Percentiles rank a stretch among this genome's conserved stretches.
Evolutionary conservation across 2,113 vertebrate species (phyloP).

Genomic region (Cryptomyrus ogoouensis): DNA sequence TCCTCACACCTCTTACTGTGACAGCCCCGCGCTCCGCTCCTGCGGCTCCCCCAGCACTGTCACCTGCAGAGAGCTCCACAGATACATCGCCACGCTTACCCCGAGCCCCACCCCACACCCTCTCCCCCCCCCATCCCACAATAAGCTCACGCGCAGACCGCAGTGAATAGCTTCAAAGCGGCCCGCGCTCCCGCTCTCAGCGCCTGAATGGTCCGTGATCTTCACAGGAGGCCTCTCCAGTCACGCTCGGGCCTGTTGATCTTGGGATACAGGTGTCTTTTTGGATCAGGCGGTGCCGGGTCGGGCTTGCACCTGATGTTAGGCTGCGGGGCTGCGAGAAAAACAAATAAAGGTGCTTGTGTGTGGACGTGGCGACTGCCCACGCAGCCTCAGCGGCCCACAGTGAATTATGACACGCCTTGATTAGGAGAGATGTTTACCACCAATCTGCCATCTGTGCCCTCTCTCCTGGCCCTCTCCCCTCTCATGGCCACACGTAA

Average conservation of each 20-base stretch:
- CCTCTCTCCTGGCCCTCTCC: not conserved
- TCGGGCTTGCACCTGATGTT: not conserved
- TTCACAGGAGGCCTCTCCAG: not conserved
- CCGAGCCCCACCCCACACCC: conserved; percentile 29
- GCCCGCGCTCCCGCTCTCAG: not conserved
- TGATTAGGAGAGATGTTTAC: conserved; percentile 27
- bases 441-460: conserved; percentile 34
- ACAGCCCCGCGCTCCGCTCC: conserved; percentile 38
- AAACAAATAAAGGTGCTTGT: conserved; percentile 18
- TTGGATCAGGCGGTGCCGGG: not conserved
- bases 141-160: conserved; percentile 42
- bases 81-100: conserved; percentile 48
- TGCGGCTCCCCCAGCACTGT: conserved; percentile 54
- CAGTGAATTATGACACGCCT: conserved; percentile 33
- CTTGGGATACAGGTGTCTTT: not conserved
- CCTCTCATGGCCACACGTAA: not conserved
- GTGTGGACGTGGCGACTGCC: not conserved
- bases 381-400: conserved; percentile 26
- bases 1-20: not conserved
- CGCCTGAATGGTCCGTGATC: not conserved
- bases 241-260: not conserved
- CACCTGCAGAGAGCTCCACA: conserved; percentile 41
- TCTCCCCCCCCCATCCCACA: conserved; percentile 52
- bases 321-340: not conserved
- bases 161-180: not conserved